These are phyloP conservation scores for Gallirallus australis DNA, from an alignment of 2,797 vertebrate species.

Conservation along the genomic window DNA sequence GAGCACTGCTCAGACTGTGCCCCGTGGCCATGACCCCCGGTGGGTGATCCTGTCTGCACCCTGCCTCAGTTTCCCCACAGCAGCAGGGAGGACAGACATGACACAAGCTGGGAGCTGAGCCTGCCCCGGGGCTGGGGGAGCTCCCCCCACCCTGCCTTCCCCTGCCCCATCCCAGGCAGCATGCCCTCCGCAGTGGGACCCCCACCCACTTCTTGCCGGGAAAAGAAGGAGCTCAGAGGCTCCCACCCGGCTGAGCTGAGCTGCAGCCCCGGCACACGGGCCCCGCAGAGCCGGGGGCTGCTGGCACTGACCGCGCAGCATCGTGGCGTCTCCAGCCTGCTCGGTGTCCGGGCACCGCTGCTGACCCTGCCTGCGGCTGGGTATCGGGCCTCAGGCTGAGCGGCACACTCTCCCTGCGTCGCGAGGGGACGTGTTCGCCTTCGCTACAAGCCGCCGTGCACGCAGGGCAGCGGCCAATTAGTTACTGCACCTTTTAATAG, in stretches of 20 bases:
- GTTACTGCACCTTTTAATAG: conserved; percentile 28
- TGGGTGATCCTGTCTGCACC: not conserved
- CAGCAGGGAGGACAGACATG: fast-evolving
- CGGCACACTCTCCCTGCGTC: not conserved
- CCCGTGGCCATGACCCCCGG: fast-evolving
- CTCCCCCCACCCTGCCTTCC: not conserved
- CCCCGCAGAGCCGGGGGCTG: fast-evolving
- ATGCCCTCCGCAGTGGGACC: fast-evolving
- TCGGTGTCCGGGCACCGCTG: fast-evolving
- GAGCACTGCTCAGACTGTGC: not conserved
- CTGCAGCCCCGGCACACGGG: fast-evolving
- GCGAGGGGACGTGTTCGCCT: not conserved
- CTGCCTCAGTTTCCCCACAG: not conserved
- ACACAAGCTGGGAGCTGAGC: not conserved
- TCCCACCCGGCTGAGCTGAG: not conserved
- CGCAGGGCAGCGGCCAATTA: not conserved
- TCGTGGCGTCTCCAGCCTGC: not conserved
- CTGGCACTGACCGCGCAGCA: not conserved
- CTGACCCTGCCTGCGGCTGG: not conserved
- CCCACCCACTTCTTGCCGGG: fast-evolving
- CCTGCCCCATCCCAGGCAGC: not conserved
- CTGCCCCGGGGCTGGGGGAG: not conserved
- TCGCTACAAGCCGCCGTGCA: not conserved
- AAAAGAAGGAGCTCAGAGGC: not conserved
- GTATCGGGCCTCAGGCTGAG: fast-evolving